phyloP scores from a whole-genome alignment of 2,113 vertebrate species.

The Lichenostomus cassidix region DNA sequence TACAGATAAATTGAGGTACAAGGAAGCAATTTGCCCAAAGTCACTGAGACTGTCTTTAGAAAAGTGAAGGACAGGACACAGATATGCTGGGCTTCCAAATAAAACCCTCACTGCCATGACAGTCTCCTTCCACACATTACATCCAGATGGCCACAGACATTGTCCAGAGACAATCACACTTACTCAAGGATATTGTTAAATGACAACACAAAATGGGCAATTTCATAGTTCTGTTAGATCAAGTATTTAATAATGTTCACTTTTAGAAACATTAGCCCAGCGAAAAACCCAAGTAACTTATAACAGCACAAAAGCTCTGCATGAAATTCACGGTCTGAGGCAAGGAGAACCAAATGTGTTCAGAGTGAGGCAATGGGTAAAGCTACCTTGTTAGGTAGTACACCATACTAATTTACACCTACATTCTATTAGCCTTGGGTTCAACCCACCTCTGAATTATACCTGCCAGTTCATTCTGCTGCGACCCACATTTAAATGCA shows the following conservation, averaged over 20 bases:
- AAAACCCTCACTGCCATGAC: background rate
- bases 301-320: background rate
- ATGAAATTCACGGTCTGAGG: background rate
- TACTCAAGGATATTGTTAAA: background rate
- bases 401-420: background rate
- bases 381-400: background rate
- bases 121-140: background rate
- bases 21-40: background rate
- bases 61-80: background rate
- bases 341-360: background rate
- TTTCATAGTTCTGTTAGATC: background rate
- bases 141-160: background rate
- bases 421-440: background rate
- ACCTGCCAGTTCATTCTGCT: background rate
- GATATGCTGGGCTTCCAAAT: background rate
- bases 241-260: background rate
- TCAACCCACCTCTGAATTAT: background rate
- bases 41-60: background rate
- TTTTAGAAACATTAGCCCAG: background rate
- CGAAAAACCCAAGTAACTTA: background rate
- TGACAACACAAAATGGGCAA: background rate
- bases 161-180: background rate
- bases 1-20: background rate
- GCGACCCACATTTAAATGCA: rapidly evolving
- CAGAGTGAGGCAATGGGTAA: background rate